Conservation (phyloP, 1,140 invertebrate genomes). For the Zaprionus inermis region DNA sequence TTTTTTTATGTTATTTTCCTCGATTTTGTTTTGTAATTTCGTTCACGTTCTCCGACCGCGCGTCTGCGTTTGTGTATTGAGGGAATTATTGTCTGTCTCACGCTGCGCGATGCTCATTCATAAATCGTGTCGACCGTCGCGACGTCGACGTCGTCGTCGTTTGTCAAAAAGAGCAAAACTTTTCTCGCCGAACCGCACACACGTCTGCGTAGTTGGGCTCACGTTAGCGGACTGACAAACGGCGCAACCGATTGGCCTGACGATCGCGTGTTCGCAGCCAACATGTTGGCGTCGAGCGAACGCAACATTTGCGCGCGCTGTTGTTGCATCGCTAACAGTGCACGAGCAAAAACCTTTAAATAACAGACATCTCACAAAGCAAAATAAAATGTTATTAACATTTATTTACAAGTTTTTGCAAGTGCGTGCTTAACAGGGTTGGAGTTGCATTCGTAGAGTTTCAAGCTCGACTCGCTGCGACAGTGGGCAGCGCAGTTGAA, state of each 20-base stretch:
- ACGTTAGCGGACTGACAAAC: constrained; percentile 47
- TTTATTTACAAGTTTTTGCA: no score
- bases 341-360: no score
- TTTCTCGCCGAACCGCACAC: constrained; percentile 36
- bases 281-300: constrained; percentile 29
- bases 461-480: background rate
- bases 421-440: background rate
- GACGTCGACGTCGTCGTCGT: background rate
- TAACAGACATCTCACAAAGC: no score
- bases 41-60: constrained; percentile 57
- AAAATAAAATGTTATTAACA: no score
- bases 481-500: constrained; percentile 5
- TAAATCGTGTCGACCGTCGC: constrained; percentile 50
- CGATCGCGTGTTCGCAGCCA: constrained; percentile 44
- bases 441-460: constrained; percentile 4
- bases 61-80: constrained; percentile 26
- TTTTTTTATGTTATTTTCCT: constrained; percentile 34
- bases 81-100: constrained; percentile 42
- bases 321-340: constrained; percentile 11
- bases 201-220: constrained; percentile 50
- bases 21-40: constrained; percentile 61
- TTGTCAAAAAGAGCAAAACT: constrained; percentile 29
- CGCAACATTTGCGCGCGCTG: background rate
- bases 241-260: background rate
- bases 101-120: constrained; percentile 64